Base-by-base conservation (phyloP, 2,797 vertebrate species). In the Clarias pachynema region DNA sequence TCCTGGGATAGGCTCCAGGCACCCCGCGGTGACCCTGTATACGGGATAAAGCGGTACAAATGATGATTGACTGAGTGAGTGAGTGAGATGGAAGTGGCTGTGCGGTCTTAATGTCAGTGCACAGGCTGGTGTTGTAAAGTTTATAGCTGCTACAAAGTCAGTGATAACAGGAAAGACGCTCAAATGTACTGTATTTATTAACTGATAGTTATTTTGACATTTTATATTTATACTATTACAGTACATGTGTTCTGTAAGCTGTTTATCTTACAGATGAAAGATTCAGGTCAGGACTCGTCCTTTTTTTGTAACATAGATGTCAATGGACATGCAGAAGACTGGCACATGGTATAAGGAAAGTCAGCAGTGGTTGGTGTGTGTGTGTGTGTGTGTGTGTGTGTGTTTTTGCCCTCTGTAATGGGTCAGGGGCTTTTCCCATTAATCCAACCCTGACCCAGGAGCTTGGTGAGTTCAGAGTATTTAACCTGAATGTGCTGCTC, bases 401-500 rank as follows among this genome's bases (percentile, higher is more conserved):
- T 24, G 62, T 65, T 62, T 31, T 37, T 86, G 75, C 69, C 83
- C 56, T 85, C 70, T 81, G 90, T 90, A 89, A 90, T 81, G 86
- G 91, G 86, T 89, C 91, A 85, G 73, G 90, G 89, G 90, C 86
- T 92, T 89, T 90, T 87, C 85, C 87, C 89, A 91, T 91, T 92
- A 93, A 92, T 91, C 88, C 87, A 89, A 65, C 78, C 70, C 87
- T 88, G 90, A 91, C 92, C 93, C 89, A 75, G 83, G 78, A 29
- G 72, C 86, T 88, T 57, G 4, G 74, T 44, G 70, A 87, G 92
- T 91, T 92, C 90, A 91, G 88, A 92, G 93, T 93, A 91, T 94
- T 96, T 95, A 95, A 95, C 94, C 93, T 77, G 14, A 34, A 70
- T 88, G 81, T 87, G 88, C 88, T 89, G 88, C 15, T 49, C 83